Evolutionary conservation across 1,140 invertebrate genomes (phyloP), one percentile per base, ranked within the genome.

Genomic region (Halesus radiatus): DNA sequence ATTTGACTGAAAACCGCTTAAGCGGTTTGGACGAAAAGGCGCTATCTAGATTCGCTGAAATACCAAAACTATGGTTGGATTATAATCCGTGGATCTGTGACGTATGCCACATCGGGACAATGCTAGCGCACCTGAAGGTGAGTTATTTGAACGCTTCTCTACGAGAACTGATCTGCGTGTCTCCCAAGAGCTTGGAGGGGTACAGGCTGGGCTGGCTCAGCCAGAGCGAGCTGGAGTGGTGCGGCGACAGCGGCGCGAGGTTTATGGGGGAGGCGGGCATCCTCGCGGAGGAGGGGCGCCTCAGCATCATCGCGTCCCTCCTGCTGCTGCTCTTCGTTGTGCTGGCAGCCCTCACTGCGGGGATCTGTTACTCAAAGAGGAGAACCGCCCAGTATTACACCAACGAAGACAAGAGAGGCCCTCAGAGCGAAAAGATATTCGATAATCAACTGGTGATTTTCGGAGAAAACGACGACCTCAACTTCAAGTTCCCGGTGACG

Each of bases 351-450:
- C 86, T 92, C 8, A 85, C 91, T 0, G 90, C 87, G 0, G 90
- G 88, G 0, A 84, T 92, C 13, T 90, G 90, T 73, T 92, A 91
- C 84, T 92, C 92, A 26, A 87, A 90, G 54, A 89, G 92, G 18
- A 92, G 94, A 80, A 91, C 93, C 0, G 93, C 93, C 10, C 92
- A 92, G 50, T 95, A 95, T 85, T 94, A 95, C 85, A 94, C 94
- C 0, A 91, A 94, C 85, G 94, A 94, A 85, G 93, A 93, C 81
- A 92, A 93, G 82, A 85, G 91, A 15, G 85, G 88, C 54, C 53
- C 84, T 15, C 87, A 88, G 78, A 85, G 85, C 1, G 91, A 91
- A 78, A 88, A 88, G 18, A 89, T 90, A 56, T 89, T 90, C 68
- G 90, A 91, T 5, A 90, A 89, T 79, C 87, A 79, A 58, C 23